phyloP scores from a whole-genome alignment of 2,113 vertebrate genomes.

The Grallaria varia region DNA sequence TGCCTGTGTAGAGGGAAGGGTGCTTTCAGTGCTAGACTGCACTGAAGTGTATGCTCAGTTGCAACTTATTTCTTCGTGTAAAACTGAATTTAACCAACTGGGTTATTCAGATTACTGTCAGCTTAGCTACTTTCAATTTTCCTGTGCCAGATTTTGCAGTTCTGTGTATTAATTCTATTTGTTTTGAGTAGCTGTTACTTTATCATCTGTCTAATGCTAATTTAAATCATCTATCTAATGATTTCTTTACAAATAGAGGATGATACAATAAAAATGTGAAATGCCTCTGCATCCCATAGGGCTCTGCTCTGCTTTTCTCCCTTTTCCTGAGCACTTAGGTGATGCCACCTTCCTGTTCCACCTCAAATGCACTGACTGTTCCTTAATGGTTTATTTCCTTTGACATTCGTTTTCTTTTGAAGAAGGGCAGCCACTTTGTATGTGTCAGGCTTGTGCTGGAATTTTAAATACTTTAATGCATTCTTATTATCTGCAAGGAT shows the following conservation, averaged over 20 bases:
- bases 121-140: neutral
- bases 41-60: neutral
- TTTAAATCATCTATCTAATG: neutral
- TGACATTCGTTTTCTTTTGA: neutral
- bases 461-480: conserved; percentile 33
- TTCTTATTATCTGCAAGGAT: conserved; percentile 48
- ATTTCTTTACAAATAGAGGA: neutral
- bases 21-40: neutral
- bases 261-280: neutral
- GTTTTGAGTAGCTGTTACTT: conserved; percentile 6
- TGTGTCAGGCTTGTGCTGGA: neutral
- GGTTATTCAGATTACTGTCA: neutral
- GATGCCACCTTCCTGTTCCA: neutral
- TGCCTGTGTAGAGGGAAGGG: neutral
- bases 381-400: neutral
- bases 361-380: neutral
- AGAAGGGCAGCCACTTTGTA: neutral
- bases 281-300: neutral
- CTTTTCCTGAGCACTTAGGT: neutral
- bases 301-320: neutral
- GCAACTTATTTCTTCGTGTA: neutral
- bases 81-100: neutral
- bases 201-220: neutral
- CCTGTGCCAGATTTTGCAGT: neutral
- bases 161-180: neutral